phyloP scores from a whole-genome alignment of 2,797 vertebrate species.

The Yasuhikotakia modesta region DNA sequence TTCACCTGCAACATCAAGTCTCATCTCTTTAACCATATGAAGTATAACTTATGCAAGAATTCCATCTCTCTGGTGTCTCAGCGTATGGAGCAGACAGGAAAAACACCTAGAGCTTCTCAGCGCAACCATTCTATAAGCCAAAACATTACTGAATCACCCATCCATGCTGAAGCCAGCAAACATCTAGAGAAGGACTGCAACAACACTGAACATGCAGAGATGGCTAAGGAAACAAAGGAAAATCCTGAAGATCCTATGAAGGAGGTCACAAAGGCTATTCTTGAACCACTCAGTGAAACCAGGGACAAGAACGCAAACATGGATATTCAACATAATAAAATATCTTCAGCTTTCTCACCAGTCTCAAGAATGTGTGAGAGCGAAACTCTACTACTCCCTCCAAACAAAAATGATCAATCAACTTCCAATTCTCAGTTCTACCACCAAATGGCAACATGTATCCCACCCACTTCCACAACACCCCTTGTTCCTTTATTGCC shows the following conservation, averaged over 20 bases:
- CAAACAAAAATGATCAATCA: slow-evolving; percentile 64
- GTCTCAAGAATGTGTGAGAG: slow-evolving; percentile 77
- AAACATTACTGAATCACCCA: not conserved
- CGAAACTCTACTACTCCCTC: slow-evolving; percentile 50
- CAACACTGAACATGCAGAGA: slow-evolving; percentile 58
- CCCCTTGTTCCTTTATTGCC: slow-evolving; percentile 75
- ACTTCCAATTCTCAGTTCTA: slow-evolving; percentile 79
- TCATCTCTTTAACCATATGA: slow-evolving; percentile 99
- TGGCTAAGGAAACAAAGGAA: slow-evolving; percentile 70
- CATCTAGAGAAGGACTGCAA: not conserved
- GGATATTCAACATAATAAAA: slow-evolving; percentile 69
- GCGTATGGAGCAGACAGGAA: slow-evolving; percentile 77
- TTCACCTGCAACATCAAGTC: slow-evolving; percentile 99
- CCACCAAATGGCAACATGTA: slow-evolving; percentile 79
- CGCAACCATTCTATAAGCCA: slow-evolving; percentile 61
- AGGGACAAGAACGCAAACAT: slow-evolving; percentile 67
- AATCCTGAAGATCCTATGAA: slow-evolving; percentile 66
- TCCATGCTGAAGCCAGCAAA: slow-evolving; percentile 23
- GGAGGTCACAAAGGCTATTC: slow-evolving; percentile 56
- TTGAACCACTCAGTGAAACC: slow-evolving; percentile 53
- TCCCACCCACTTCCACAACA: slow-evolving; percentile 72
- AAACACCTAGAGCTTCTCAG: slow-evolving; percentile 65
- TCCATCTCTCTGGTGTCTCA: slow-evolving; percentile 92
- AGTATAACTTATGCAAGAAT: slow-evolving; percentile 96
- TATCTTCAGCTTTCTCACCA: slow-evolving; percentile 86